These are phyloP conservation scores for Frankliniella fusca DNA, from an alignment of 2,888 invertebrate genomes.

Conservation along the genomic window DNA sequence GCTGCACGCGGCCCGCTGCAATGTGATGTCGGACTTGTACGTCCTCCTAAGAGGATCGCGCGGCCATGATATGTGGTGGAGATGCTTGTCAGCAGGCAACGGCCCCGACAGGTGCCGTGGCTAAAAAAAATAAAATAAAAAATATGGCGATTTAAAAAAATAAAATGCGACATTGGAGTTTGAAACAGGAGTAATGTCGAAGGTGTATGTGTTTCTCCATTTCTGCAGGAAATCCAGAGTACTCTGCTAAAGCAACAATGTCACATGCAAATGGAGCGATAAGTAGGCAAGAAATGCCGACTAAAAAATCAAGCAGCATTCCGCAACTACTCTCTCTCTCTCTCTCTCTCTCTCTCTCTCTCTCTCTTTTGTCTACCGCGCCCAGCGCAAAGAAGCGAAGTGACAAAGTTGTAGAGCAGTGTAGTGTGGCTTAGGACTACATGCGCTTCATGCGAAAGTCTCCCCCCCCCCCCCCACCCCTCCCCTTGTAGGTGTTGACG, in stretches of 20 bases:
- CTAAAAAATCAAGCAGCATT: too few relatives aligned
- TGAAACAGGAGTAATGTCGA: not conserved
- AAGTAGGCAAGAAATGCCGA: too few relatives aligned
- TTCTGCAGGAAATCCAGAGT: not conserved
- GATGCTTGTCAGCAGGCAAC: not conserved
- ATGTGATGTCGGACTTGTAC: slow-evolving; percentile 10
- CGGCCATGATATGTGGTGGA: slow-evolving; percentile 18
- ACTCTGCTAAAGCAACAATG: not conserved
- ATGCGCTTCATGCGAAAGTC: too few relatives aligned
- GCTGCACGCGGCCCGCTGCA: not conserved
- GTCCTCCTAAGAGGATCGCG: slow-evolving; percentile 18
- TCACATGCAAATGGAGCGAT: too few relatives aligned
- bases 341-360: too few relatives aligned
- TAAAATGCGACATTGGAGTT: not conserved
- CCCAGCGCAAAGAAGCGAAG: too few relatives aligned
- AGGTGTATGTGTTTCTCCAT: not conserved
- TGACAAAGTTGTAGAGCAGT: too few relatives aligned
- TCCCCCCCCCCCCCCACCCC: too few relatives aligned
- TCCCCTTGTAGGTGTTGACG: slow-evolving; percentile 8
- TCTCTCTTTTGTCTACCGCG: too few relatives aligned
- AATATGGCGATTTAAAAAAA: not conserved
- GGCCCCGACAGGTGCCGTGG: not conserved
- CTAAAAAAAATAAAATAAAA: not conserved
- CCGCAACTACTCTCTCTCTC: too few relatives aligned
- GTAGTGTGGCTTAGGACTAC: too few relatives aligned